Conservation (phyloP, 1,140 invertebrate species). For the Drosophila serrata region DNA sequence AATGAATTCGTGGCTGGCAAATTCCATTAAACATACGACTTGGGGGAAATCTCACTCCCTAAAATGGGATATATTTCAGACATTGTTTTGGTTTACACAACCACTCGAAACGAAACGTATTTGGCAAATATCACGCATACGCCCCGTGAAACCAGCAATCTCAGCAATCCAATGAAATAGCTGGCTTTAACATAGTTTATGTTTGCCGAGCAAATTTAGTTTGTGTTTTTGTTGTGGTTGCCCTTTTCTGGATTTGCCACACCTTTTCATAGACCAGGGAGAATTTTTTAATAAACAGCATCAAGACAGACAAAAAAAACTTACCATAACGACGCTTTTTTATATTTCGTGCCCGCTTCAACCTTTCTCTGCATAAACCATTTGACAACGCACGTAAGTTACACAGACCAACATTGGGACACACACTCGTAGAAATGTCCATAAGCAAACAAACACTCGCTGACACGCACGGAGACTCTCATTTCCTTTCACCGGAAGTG, state of each 20-base stretch:
- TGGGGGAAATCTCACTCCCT: background rate
- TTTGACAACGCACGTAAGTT: conserved; percentile 55
- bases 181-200: conserved; percentile 16
- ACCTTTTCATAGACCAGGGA: conserved; percentile 24
- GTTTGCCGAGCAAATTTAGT: background rate
- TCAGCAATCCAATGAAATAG: conserved; percentile 39
- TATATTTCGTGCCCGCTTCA: background rate
- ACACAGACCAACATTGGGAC: conserved; percentile 28
- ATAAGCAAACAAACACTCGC: conserved; percentile 21
- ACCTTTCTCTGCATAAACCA: conserved; percentile 21
- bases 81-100: background rate
- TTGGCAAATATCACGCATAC: conserved; percentile 7
- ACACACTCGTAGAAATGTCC: conserved; percentile 2
- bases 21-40: conserved; percentile 25
- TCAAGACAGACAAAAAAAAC: conserved; percentile 8
- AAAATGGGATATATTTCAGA: background rate
- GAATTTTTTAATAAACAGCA: conserved; percentile 48
- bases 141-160: conserved; percentile 8
- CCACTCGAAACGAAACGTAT: background rate
- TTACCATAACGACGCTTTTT: conserved; percentile 19
- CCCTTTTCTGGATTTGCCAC: conserved; percentile 8
- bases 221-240: background rate
- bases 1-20: conserved; percentile 16
- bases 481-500: conserved; percentile 59
- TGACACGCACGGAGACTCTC: conserved; percentile 52